Evolutionary conservation across 2,113 vertebrate genomes (phyloP), one percentile per base, ranked within the genome.

Genomic region (Porphyrio hochstetteri): DNA sequence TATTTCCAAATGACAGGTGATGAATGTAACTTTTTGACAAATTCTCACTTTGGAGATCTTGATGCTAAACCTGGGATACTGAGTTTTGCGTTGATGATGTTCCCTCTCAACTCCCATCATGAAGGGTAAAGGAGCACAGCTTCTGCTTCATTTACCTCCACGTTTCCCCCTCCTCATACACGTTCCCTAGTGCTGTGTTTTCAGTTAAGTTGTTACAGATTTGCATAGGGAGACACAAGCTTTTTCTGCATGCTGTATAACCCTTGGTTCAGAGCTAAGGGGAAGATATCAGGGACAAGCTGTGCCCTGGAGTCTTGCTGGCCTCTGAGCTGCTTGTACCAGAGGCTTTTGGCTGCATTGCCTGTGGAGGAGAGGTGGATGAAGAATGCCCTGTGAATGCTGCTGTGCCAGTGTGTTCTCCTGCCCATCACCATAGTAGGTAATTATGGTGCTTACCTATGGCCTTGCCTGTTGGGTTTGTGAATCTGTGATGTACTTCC

Each of bases 321-420:
- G 25, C 3, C 0, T 17, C 0, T 17, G n/a, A 92, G 14, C 15
- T 25, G 5, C 59, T 92, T 63, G 17, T 38, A 48, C 71, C 15
- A 19, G 83, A 60, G 33, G 8, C 17, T 71, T 71, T n/a, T 46
- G 53, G 13, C 27, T 74, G 71, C 10, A 11, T 67, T 5, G 1
- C n/a, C 35, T 59, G 19, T 1, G 1, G 61, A 50, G n/a, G 21
- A 72, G 80, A 64, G 48, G 7, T 24, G 33, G 29, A 10, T 8
- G 1, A 2, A 76, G 57, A 50, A 3, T 46, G 61, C n/a, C 61
- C 56, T 18, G 27, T 7, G 27, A 29, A 10, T 1, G 4, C 13
- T 55, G n/a, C 40, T 8, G 3, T 11, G 3, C 11, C 0, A 2
- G 11, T 2, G 0, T 21, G 44, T 0, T 2, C 36, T 90, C 52